Base-by-base conservation (phyloP, 2,888 invertebrate genomes). In the Cosmopolites sordidus region DNA sequence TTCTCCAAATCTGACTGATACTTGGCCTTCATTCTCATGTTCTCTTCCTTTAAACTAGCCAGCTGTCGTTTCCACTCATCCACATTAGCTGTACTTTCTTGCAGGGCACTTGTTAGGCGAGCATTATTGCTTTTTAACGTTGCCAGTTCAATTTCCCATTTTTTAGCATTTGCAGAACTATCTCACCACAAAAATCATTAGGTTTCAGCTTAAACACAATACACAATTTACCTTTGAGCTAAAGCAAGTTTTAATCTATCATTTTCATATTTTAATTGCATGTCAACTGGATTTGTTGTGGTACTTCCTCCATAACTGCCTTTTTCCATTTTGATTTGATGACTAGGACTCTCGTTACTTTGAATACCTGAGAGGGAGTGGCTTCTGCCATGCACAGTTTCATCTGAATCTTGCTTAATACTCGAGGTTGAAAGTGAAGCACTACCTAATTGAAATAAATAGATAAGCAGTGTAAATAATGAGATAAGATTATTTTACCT, bases 41-140 rank as follows among this genome's bases (percentile, higher is more conserved):
- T 93, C 73, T 93, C 92, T 73, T 93, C 92, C 73, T 92, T 85
- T 69, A 92, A 89, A 63, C 90, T 87, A 65, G 95, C 95, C 64
- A 97, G 79, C 73, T 97, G 96, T 58, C 94, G 83, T 74, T 97
- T 97, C 97, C 97, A 97, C 75, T 97, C 96, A 70, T 97, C 97
- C 18, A 97, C 97, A 74, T 97, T 97, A 53, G 96, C 92, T 27
- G 96, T 96, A 69, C 93, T 94, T 67, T 89, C 88, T 75, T 97
- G 96, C 52, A 97, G 80, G 14, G 97, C 96, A 65, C 93, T 92
- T 4, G 97, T 97, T 68, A 98, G 79, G 60, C 96, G 84, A 29
- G 92, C 85, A 74, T 97, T 98, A 77, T 96, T 97, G 70, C 91
- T 95, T 78, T 97, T 97, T 62, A 98, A 78, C 1, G 95, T 96